Evolutionary conservation across 1,140 invertebrate species (phyloP).

Genomic region (Oscheius sp.): DNA sequence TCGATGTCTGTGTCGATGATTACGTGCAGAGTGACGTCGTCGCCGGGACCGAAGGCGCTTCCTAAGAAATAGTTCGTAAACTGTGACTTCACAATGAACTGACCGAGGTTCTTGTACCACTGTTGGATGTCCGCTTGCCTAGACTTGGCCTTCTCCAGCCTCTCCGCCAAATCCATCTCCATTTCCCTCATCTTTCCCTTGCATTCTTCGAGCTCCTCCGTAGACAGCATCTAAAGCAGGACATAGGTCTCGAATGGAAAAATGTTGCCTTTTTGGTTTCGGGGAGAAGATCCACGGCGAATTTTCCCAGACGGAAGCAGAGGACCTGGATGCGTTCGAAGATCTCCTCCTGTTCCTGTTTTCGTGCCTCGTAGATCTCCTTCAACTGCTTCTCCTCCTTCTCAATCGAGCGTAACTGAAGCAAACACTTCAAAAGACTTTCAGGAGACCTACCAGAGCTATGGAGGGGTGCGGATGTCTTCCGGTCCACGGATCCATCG

Average conservation of each 20-base stretch:
- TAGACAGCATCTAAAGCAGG: neutral
- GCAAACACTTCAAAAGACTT: neutral
- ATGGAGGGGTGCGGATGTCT: neutral
- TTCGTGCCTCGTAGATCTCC: neutral
- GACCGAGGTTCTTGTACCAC: neutral
- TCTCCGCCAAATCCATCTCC: neutral
- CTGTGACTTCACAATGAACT: neutral
- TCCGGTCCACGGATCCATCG: neutral
- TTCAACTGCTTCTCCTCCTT: neutral
- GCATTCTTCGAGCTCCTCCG: neutral
- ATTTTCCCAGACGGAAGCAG: neutral
- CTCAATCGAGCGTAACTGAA: neutral
- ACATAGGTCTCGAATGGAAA: neutral
- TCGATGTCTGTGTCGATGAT: neutral
- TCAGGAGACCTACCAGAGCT: neutral
- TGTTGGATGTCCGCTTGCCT: neutral
- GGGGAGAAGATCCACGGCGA: neutral
- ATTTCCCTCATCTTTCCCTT: neutral
- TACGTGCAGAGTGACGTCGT: neutral
- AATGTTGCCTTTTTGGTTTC: neutral
- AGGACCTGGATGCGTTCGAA: neutral
- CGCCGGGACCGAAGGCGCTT: neutral
- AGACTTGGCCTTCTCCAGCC: neutral
- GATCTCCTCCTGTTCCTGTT: neutral
- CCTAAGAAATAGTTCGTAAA: neutral